Evolutionary conservation across 2,888 invertebrate genomes (phyloP).

Genomic region (Cheilosia urbana): DNA sequence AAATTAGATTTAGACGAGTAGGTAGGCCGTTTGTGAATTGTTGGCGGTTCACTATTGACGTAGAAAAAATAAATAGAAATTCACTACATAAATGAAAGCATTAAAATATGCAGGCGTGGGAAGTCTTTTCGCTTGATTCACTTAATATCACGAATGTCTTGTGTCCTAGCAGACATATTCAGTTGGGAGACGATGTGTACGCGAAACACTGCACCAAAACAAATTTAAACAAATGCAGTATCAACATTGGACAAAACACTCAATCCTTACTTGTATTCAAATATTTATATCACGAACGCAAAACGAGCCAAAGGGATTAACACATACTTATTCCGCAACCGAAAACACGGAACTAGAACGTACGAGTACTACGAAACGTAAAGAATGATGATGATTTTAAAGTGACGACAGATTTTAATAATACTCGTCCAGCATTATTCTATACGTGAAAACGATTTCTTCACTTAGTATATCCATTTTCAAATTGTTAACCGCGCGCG

Average conservation of each 20-base stretch:
- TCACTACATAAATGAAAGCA: no score
- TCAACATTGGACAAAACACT: not conserved
- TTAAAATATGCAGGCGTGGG: no score
- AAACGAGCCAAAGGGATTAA: constrained; percentile 10
- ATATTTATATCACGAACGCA: constrained; percentile 5
- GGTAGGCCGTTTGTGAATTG: no score
- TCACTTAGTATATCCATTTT: constrained; percentile 31
- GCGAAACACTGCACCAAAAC: not conserved
- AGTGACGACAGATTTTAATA: constrained; percentile 9
- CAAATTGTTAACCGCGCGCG: constrained; percentile 26
- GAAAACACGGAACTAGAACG: constrained; percentile 21
- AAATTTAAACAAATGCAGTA: not conserved
- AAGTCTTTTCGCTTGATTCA: no score
- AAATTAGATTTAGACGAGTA: no score
- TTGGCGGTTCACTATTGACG: no score
- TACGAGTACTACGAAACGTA: constrained; percentile 18
- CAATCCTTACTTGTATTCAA: constrained; percentile 4
- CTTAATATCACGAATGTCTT: no score
- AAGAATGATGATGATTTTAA: constrained; percentile 28
- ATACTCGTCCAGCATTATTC: not conserved
- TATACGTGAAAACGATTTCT: constrained; percentile 27
- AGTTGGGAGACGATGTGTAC: not conserved
- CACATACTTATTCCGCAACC: not conserved
- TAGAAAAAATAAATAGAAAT: no score
- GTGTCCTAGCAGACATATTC: no score